Percentiles rank a stretch among this genome's conserved stretches.
These are phyloP conservation scores for Barbus barbus DNA, from an alignment of 2,113 vertebrate genomes.

Conservation along the genomic window DNA sequence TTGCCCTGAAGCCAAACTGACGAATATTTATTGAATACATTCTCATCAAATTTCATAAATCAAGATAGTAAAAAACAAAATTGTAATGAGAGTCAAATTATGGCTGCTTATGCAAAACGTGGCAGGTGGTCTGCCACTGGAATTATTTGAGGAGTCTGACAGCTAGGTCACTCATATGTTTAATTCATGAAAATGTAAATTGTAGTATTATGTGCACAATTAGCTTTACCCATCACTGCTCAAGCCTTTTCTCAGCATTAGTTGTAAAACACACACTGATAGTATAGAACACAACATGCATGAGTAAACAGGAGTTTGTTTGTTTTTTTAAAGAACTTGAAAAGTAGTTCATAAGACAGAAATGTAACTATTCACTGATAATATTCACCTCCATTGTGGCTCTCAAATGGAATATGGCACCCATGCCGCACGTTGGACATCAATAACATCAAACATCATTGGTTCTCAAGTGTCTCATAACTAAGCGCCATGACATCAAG, in stretches of 20 bases:
- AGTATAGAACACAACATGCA: not conserved
- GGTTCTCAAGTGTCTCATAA: not conserved
- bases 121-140: conserved; percentile 23
- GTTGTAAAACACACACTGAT: not conserved
- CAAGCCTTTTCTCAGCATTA: not conserved
- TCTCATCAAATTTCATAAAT: conserved; percentile 32
- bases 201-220: conserved; percentile 31
- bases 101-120: conserved; percentile 31
- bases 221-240: conserved; percentile 2
- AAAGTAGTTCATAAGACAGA: not conserved
- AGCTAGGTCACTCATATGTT: conserved; percentile 33
- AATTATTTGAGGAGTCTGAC: conserved; percentile 33
- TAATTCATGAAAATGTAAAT: conserved; percentile 51
- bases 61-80: conserved; percentile 10
- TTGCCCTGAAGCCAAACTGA: conserved; percentile 28
- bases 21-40: conserved; percentile 3
- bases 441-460: no score
- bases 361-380: not conserved
- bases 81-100: conserved; percentile 35
- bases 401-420: not conserved
- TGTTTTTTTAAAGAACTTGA: not conserved
- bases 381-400: not conserved
- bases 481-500: not conserved
- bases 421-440: not conserved
- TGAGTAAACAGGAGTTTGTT: not conserved